Evolutionary conservation across 2,888 invertebrate species (phyloP).

Genomic region (Trichopoda pennipes): DNA sequence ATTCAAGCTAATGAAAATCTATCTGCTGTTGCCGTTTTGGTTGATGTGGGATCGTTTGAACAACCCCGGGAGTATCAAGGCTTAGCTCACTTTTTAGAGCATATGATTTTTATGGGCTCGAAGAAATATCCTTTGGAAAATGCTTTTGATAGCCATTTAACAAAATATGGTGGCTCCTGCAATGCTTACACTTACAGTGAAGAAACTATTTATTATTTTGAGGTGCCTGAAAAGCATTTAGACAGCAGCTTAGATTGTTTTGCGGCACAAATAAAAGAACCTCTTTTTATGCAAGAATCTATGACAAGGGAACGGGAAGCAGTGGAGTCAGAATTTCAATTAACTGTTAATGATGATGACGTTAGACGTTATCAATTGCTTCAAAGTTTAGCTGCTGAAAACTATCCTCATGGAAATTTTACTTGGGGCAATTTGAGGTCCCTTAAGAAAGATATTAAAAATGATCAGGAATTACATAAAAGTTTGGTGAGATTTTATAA

Average conservation of each 20-base stretch:
- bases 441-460: slow-evolving; percentile 85
- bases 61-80: slow-evolving; percentile 91
- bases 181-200: slow-evolving; percentile 95
- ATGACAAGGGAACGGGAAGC: slow-evolving; percentile 93
- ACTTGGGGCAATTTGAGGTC: slow-evolving; percentile 92
- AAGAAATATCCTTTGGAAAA: slow-evolving; percentile 93
- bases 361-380: slow-evolving; percentile 89
- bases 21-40: slow-evolving; percentile 89
- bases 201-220: slow-evolving; percentile 93
- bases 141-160: slow-evolving; percentile 90
- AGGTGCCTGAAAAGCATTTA: slow-evolving; percentile 90
- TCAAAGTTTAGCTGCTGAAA: slow-evolving; percentile 85
- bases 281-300: slow-evolving; percentile 91
- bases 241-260: slow-evolving; percentile 89
- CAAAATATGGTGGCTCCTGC: slow-evolving; percentile 91
- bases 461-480: slow-evolving; percentile 85
- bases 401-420: slow-evolving; percentile 89
- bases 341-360: slow-evolving; percentile 88
- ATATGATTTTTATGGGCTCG: slow-evolving; percentile 97
- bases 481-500: slow-evolving; percentile 88
- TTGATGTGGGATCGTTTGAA: slow-evolving; percentile 89
- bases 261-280: slow-evolving; percentile 92
- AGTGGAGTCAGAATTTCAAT: slow-evolving; percentile 94
- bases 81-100: slow-evolving; percentile 92
- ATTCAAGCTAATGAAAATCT: slow-evolving; percentile 77